Evolutionary conservation across 2,797 vertebrate genomes (phyloP).

Genomic region (Phyllotis vaccarum): DNA sequence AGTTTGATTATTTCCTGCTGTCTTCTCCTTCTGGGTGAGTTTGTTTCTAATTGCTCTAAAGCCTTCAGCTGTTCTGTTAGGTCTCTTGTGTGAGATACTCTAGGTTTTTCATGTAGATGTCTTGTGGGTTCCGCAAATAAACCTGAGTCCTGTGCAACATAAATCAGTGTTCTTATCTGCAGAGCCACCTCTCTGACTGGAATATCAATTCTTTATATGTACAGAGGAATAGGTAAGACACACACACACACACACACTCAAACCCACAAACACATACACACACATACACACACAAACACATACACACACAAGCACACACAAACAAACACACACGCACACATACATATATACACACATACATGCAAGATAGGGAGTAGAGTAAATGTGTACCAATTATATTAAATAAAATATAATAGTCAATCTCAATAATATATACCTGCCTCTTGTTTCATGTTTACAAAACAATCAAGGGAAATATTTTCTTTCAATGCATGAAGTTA

Average conservation of each 20-base stretch:
- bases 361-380: neutral
- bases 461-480: neutral
- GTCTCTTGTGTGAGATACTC: no score
- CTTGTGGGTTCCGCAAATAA: no score
- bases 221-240: fast-evolving
- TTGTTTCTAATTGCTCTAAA: no score
- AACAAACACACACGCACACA: no score
- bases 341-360: neutral
- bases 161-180: no score
- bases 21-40: no score
- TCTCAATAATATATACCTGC: neutral
- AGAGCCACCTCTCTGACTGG: no score
- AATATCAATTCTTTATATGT: no score
- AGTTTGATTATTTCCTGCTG: no score
- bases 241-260: neutral
- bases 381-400: neutral
- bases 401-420: neutral
- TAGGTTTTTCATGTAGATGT: no score
- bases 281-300: neutral
- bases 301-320: neutral
- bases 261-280: neutral
- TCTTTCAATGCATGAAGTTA: neutral
- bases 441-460: neutral
- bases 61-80: no score
- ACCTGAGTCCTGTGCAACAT: no score